phyloP scores from a whole-genome alignment of 2,113 vertebrate species.

The Protobothrops flavoviridis region DNA sequence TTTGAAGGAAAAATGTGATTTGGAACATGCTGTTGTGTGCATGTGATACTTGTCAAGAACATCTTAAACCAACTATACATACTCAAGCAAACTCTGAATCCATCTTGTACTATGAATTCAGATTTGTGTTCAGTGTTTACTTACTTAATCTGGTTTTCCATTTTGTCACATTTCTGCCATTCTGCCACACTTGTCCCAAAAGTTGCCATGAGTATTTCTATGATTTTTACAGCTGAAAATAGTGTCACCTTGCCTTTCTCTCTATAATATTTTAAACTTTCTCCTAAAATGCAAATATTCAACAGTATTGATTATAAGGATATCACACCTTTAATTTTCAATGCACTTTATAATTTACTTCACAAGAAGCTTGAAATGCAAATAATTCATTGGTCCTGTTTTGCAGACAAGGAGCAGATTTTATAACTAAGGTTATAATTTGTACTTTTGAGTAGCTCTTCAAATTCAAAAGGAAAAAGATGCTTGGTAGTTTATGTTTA shows the following conservation, averaged over 20 bases:
- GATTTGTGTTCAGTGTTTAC: background rate
- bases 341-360: background rate
- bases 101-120: background rate
- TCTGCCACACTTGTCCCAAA: background rate
- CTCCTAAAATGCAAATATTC: background rate
- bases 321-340: conserved; percentile 7
- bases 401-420: background rate
- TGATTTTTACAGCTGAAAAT: background rate
- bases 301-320: background rate
- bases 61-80: background rate
- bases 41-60: background rate
- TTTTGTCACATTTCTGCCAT: background rate
- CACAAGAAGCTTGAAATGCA: background rate
- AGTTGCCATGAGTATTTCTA: conserved; percentile 8
- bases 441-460: background rate
- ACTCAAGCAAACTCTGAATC: background rate
- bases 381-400: background rate
- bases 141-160: conserved; percentile 10
- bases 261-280: background rate
- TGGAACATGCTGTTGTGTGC: background rate
- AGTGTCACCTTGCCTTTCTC: background rate
- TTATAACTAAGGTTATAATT: background rate
- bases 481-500: background rate
- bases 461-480: background rate
- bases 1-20: background rate